Evolutionary conservation across 2,113 vertebrate species (phyloP).

Genomic region (Calidris pugnax): DNA sequence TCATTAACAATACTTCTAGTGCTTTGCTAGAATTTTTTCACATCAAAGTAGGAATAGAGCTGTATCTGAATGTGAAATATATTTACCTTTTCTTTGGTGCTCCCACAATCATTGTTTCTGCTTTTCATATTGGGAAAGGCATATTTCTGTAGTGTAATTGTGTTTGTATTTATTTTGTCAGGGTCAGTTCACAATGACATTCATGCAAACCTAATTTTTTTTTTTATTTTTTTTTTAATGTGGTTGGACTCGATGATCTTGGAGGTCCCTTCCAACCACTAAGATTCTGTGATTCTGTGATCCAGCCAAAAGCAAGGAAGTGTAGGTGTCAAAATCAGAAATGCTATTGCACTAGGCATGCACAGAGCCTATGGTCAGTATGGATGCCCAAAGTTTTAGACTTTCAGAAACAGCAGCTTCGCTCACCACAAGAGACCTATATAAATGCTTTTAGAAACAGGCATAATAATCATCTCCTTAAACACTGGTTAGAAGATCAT

Average conservation of each 20-base stretch:
- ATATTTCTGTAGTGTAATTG: background rate
- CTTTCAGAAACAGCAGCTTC: slow-evolving; percentile 32
- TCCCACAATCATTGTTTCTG: background rate
- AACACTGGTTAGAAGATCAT: background rate
- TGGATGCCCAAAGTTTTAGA: background rate
- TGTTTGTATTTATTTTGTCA: background rate
- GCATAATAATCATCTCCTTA: slow-evolving; percentile 33
- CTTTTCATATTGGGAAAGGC: background rate
- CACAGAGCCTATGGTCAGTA: background rate
- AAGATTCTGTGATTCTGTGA: no score
- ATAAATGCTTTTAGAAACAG: slow-evolving; percentile 17
- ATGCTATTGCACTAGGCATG: background rate
- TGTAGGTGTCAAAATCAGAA: background rate
- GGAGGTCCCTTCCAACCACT: no score
- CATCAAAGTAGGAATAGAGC: background rate
- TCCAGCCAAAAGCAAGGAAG: background rate
- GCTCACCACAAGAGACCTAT: background rate
- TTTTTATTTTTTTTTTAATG: no score
- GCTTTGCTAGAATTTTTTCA: background rate
- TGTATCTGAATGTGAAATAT: background rate
- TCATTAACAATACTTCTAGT: background rate
- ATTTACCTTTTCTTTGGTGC: background rate
- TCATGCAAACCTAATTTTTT: background rate
- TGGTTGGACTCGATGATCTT: no score
- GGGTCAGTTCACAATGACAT: background rate